Base-by-base conservation (phyloP, 2,113 vertebrate species). In the Alexandromys fortis region DNA sequence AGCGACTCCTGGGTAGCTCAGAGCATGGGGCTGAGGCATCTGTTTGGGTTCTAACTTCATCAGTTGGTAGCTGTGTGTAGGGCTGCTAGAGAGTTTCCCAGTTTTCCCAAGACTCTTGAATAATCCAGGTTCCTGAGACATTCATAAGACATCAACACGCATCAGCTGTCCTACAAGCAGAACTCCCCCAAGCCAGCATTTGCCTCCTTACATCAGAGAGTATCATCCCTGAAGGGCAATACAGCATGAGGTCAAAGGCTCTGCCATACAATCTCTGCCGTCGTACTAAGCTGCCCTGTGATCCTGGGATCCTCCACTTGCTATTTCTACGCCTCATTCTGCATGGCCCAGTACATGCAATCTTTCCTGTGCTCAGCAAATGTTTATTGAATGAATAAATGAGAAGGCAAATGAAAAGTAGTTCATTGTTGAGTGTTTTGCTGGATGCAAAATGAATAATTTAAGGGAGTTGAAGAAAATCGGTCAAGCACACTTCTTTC, bases 371-470 rank as follows among this genome's bases (percentile, higher is more conserved):
- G 65, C 89, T 97, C 75, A 91, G 82, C 86, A 96, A 96, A 94
- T 97, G 79, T 97, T 97, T 95, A 90, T n/a, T 91, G 83, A 95
- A 89, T 97, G 86, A 97, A 96, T 97, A 97, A 95, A 92, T 96
- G 49, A 96, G 77, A 94, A 94, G 86, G 17, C 73, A 97, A 96
- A 95, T 24, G 52, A 90, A 94, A 95, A 92, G 58, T 58, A 81
- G 92, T 93, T 94, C 91, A 73, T 78, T 70, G 38, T 73, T 68
- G 92, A 90, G 47, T 81, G n/a, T 93, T 91, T 91, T 96, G 90
- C 77, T 95, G 78, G 93, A 92, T 38, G 91, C 89, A 92, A 45
- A 77, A 94, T 97, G 90, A 95, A 97, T 97, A 96, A 96, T 96
- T 95, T 58, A 97, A 82, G 52, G 22, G 49, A 75, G 72, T 72